A percentile compares a stretch with the other conserved stretches of the same genome.
phyloP scores from a whole-genome alignment of 23 tunicate species.

The Botrylloides violaceus region DNA sequence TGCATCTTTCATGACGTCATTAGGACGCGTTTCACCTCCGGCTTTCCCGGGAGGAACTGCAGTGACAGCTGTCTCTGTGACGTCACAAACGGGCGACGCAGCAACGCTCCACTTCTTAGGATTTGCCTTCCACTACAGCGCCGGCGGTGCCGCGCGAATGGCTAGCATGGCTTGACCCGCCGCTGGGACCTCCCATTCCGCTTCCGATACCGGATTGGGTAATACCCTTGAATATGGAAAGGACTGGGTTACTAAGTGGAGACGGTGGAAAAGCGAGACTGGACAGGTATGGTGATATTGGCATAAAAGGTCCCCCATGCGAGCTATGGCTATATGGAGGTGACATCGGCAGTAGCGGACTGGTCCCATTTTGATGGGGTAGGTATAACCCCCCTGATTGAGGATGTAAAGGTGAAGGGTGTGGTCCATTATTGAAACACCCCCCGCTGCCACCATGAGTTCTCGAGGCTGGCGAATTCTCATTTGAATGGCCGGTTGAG shows the following conservation, averaged over 20 bases:
- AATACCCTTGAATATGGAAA: slow-evolving; percentile 20
- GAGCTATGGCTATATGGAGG: slow-evolving; percentile 23
- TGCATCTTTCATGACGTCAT: no score
- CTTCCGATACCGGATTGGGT: slow-evolving; percentile 11
- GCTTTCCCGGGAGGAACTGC: no score
- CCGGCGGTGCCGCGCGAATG: slow-evolving; percentile 21
- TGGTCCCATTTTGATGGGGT: slow-evolving; percentile 5
- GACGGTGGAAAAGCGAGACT: slow-evolving; percentile 7
- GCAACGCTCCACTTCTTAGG: no score
- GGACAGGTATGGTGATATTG: slow-evolving; percentile 6
- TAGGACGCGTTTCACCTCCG: no score
- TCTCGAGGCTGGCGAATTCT: slow-evolving; percentile 7
- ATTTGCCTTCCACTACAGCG: slow-evolving; percentile 23
- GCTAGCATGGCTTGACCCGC: slow-evolving; percentile 5
- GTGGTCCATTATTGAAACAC: neutral
- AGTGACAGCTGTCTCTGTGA: no score
- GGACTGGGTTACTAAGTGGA: neutral
- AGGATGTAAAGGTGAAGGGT: slow-evolving; percentile 20
- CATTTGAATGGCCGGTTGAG: slow-evolving; percentile 9
- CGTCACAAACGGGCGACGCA: neutral
- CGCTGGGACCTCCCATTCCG: slow-evolving; percentile 4
- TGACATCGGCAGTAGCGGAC: slow-evolving; percentile 13
- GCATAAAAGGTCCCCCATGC: slow-evolving; percentile 14
- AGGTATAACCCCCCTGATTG: slow-evolving; percentile 10
- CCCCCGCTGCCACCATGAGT: slow-evolving; percentile 6